Percentiles rank a stretch among this genome's conserved stretches.
Conservation (phyloP, 1,140 invertebrate species). For the Aporrectodea caliginosa region DNA sequence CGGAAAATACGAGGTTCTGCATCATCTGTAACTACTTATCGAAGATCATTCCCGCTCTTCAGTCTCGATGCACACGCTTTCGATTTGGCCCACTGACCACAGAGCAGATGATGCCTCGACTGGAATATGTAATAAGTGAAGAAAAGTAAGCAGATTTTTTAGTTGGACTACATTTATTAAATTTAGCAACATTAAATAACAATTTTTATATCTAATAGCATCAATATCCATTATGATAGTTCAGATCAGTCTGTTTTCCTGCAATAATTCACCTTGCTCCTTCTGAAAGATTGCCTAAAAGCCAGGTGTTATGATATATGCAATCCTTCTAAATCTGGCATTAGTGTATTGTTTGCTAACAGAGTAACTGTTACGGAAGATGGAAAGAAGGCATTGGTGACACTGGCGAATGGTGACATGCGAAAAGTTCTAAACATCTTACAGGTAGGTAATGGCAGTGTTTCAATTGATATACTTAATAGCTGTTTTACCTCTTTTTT, state of each 20-base stretch:
- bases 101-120: constrained; percentile 82
- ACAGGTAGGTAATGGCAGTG: constrained; percentile 62
- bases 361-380: constrained; percentile 82
- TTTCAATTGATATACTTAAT: too few relatives aligned
- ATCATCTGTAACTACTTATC: constrained; percentile 98
- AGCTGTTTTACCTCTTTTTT: too few relatives aligned
- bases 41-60: constrained; percentile 96
- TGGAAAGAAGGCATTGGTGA: constrained; percentile 84
- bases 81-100: constrained; percentile 83
- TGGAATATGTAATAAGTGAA: constrained; percentile 76
- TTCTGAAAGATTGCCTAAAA: too few relatives aligned
- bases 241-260: too few relatives aligned
- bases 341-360: too few relatives aligned
- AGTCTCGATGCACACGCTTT: constrained; percentile 95
- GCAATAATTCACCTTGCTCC: too few relatives aligned
- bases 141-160: constrained; percentile 66
- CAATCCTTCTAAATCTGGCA: too few relatives aligned
- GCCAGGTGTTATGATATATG: too few relatives aligned
- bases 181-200: constrained; percentile 10
- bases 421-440: constrained; percentile 92
- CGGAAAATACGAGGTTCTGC: constrained; percentile 96
- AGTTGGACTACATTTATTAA: neutral
- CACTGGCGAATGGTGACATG: constrained; percentile 95
- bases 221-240: too few relatives aligned
- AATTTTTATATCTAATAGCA: too few relatives aligned